Conservation (phyloP, 92 coral and sea anemone genomes). For the Bergia sp. region DNA sequence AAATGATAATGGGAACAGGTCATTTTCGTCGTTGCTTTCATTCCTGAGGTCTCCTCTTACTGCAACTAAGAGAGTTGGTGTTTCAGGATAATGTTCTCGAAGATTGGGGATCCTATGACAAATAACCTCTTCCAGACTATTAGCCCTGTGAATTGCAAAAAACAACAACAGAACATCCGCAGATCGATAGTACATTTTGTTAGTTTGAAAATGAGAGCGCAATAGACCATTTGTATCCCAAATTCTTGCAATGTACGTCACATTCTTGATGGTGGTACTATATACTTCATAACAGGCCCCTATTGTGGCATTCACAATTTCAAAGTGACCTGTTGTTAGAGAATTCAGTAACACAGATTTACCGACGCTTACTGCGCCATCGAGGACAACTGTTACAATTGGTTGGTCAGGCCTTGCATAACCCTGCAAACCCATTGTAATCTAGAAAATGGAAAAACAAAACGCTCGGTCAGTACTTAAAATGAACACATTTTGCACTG, state of each 20-base stretch:
- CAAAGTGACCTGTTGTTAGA: constrained; percentile 5
- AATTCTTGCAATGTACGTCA: background rate
- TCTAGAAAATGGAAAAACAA: background rate
- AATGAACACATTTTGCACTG: no score
- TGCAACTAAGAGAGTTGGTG: constrained; percentile 44
- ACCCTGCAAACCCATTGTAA: background rate
- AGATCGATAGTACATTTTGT: background rate
- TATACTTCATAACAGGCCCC: background rate
- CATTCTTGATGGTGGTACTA: background rate
- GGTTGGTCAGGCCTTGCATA: background rate
- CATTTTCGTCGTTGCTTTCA: background rate
- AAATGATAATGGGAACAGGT: background rate
- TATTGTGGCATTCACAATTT: background rate
- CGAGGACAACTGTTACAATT: background rate
- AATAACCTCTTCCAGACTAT: background rate
- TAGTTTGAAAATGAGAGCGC: no score
- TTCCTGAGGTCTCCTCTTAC: constrained; percentile 9
- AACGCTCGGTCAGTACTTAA: no score
- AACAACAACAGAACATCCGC: constrained; percentile 15
- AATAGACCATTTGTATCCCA: constrained; percentile 5
- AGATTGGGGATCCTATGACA: background rate
- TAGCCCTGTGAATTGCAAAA: constrained; percentile 25
- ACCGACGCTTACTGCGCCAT: background rate
- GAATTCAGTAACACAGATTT: constrained; percentile 21
- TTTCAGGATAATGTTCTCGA: background rate